Conservation (phyloP, 2,797 vertebrate genomes). For the Aphelocoma californica region DNA sequence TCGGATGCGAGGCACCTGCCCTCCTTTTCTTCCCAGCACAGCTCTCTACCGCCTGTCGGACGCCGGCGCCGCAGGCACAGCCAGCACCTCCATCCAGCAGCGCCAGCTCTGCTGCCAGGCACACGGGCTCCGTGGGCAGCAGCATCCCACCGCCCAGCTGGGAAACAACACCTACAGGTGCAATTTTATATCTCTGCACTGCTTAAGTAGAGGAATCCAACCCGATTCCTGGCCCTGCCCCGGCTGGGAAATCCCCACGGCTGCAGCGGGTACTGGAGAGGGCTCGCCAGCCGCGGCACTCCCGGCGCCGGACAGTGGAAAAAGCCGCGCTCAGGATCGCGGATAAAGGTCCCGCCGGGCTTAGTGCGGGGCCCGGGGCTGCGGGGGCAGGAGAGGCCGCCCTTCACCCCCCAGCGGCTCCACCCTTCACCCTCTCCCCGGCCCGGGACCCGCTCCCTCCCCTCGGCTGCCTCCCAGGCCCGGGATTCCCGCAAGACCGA, state of each 20-base stretch:
- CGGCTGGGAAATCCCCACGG: rapidly evolving
- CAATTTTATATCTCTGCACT: rapidly evolving
- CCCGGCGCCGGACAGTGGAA: background rate
- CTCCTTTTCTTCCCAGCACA: background rate
- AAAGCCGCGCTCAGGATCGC: background rate
- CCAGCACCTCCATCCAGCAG: rapidly evolving
- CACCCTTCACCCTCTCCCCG: too few relatives aligned
- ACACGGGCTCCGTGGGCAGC: rapidly evolving
- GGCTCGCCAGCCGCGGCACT: background rate
- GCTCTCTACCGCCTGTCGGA: rapidly evolving
- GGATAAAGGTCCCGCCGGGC: background rate
- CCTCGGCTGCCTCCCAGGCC: background rate
- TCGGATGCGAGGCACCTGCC: rapidly evolving
- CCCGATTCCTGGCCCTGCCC: rapidly evolving
- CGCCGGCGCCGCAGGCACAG: background rate
- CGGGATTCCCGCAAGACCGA: background rate
- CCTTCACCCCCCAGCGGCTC: background rate
- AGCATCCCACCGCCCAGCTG: background rate
- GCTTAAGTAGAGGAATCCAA: rapidly evolving
- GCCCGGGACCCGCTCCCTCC: background rate
- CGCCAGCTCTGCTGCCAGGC: rapidly evolving
- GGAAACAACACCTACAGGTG: background rate
- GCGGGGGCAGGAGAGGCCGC: background rate
- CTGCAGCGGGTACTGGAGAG: rapidly evolving
- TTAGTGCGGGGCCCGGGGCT: background rate